These are phyloP conservation scores for Chlorops oryzae DNA, from an alignment of 1,140 invertebrate species.

Conservation along the genomic window DNA sequence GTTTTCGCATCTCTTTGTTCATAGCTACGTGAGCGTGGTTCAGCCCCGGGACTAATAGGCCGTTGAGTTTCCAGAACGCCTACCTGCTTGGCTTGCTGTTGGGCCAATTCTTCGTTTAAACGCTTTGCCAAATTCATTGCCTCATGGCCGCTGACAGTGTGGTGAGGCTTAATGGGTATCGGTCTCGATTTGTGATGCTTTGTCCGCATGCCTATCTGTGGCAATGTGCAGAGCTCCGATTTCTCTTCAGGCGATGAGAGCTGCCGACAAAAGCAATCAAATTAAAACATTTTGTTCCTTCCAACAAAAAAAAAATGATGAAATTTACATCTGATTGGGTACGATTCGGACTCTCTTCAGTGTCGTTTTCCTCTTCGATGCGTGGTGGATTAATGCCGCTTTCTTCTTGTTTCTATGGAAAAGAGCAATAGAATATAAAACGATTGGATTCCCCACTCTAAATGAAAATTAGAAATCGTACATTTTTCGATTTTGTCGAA, in stretches of 20 bases:
- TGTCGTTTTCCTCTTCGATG: conserved; percentile 63
- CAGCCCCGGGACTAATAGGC: conserved; percentile 49
- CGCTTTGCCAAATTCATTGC: conserved; percentile 68
- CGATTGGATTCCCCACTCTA: no score
- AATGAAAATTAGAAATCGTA: no score
- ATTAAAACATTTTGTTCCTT: background rate
- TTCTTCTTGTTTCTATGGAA: conserved; percentile 27
- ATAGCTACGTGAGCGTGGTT: conserved; percentile 59
- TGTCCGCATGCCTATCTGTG: background rate
- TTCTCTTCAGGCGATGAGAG: background rate
- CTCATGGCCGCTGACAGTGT: conserved; percentile 71
- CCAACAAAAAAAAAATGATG: background rate
- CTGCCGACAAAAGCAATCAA: background rate
- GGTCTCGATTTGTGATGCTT: conserved; percentile 52
- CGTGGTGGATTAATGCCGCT: conserved; percentile 50
- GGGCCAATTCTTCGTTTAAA: conserved; percentile 62
- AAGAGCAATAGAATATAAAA: conserved; percentile 7
- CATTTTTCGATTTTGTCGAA: conserved; percentile 52
- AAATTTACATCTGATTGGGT: conserved; percentile 13
- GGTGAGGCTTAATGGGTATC: conserved; percentile 62
- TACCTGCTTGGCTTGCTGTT: conserved; percentile 50
- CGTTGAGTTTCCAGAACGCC: conserved; percentile 47
- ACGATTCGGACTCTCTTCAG: conserved; percentile 11
- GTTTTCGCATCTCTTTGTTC: conserved; percentile 56
- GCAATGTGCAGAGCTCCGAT: conserved; percentile 3